These are phyloP conservation scores for Sturmia bella DNA, from an alignment of 2,888 invertebrate species.

Conservation along the genomic window DNA sequence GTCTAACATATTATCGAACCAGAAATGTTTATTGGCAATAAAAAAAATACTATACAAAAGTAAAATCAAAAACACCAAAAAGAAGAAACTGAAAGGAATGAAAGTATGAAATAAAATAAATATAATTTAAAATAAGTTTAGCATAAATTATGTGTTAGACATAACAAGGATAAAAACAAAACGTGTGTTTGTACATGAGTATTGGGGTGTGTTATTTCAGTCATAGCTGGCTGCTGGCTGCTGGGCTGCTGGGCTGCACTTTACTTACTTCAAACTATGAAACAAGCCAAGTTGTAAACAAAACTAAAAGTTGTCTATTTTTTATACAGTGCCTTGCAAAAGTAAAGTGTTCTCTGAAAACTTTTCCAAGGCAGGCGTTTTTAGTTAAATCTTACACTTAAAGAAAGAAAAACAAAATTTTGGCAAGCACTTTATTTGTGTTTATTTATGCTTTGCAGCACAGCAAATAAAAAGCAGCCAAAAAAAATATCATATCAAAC, in stretches of 20 bases:
- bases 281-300: constrained; percentile 47
- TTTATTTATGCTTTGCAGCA: constrained; percentile 13
- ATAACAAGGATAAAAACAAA: constrained; percentile 37
- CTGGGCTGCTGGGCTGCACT: background rate
- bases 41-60: constrained; percentile 13
- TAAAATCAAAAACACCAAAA: background rate
- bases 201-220: background rate
- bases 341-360: background rate
- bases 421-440: background rate
- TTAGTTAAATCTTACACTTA: too few species aligned
- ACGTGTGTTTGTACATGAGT: background rate
- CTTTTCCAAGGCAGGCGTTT: too few species aligned
- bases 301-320: constrained; percentile 37
- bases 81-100: background rate
- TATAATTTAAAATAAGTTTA: constrained; percentile 58
- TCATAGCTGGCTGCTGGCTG: background rate
- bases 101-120: constrained; percentile 34
- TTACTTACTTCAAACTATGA: constrained; percentile 7
- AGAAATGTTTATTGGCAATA: constrained; percentile 14
- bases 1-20: constrained; percentile 1
- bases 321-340: background rate
- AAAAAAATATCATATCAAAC: constrained; percentile 7
- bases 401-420: too few species aligned
- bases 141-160: constrained; percentile 58
- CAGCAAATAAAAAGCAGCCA: too few species aligned